phyloP scores from a whole-genome alignment of 2,113 vertebrate species.

The Apistogramma diplotaenia region DNA sequence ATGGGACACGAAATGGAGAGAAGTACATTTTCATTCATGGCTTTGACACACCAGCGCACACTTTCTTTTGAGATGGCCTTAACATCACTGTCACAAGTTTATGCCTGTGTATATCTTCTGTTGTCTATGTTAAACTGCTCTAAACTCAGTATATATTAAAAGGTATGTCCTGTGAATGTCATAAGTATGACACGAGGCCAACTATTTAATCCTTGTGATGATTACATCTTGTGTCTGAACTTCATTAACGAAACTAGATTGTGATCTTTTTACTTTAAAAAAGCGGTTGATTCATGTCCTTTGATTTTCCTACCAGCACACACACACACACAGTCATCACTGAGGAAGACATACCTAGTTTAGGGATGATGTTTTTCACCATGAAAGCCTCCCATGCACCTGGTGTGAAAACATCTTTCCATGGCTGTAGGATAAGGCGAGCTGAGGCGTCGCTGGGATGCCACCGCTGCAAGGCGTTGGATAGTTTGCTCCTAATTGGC shows the following conservation, averaged over 20 bases:
- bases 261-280: not conserved
- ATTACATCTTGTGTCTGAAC: not conserved
- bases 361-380: slow-evolving; percentile 98
- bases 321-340: not conserved
- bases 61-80: not conserved
- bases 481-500: slow-evolving; percentile 92
- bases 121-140: not conserved
- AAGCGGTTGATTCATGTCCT: not conserved
- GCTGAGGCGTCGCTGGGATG: slow-evolving; percentile 94
- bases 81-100: no score
- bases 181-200: not conserved
- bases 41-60: not conserved
- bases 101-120: not conserved
- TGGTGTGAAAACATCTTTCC: slow-evolving; percentile 94
- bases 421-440: slow-evolving; percentile 96
- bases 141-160: not conserved
- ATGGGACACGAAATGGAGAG: not conserved
- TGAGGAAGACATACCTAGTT: slow-evolving; percentile 82
- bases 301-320: not conserved
- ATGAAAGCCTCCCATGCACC: slow-evolving; percentile 99
- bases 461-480: slow-evolving; percentile 94
- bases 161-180: not conserved
- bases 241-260: not conserved
- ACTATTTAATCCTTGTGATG: not conserved
- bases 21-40: not conserved